These are phyloP conservation scores for Donacobius atricapilla DNA, from an alignment of 2,113 vertebrate genomes.

Conservation along the genomic window DNA sequence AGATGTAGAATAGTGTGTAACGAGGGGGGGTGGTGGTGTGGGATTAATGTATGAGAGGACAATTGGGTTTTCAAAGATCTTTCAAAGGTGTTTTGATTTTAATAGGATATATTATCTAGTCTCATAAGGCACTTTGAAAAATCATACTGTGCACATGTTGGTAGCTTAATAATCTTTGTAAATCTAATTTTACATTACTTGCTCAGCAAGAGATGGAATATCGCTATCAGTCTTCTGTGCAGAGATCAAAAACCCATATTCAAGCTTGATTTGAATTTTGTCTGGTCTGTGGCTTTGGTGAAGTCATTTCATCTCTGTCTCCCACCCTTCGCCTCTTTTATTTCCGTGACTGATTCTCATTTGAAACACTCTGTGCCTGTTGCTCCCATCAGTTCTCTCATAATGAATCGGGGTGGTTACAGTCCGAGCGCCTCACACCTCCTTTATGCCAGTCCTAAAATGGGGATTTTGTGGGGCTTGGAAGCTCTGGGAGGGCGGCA, in stretches of 20 bases:
- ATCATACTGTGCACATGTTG: background rate
- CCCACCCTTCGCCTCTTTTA: background rate
- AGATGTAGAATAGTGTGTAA: background rate
- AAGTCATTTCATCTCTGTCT: background rate
- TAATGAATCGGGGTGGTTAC: background rate
- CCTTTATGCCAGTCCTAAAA: background rate
- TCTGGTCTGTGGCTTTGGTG: background rate
- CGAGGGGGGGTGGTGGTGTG: background rate
- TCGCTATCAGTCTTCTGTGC: background rate
- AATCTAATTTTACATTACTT: constrained; percentile 46
- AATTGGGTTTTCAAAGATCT: constrained; percentile 18
- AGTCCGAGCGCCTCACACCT: background rate
- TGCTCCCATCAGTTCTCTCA: background rate
- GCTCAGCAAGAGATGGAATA: background rate
- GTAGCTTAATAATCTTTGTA: constrained; percentile 42
- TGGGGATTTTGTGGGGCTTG: background rate
- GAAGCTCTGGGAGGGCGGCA: background rate
- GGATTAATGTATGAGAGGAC: background rate
- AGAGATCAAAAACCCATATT: constrained; percentile 34
- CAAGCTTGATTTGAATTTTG: background rate
- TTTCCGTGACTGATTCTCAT: background rate
- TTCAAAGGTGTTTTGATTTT: constrained; percentile 46
- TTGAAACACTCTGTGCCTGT: background rate
- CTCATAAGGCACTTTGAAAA: constrained; percentile 26
- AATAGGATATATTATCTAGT: background rate